Evolutionary conservation across 2,888 invertebrate species (phyloP), one percentile per base, ranked within the genome.

Genomic region (Ennomos fuscantarius): DNA sequence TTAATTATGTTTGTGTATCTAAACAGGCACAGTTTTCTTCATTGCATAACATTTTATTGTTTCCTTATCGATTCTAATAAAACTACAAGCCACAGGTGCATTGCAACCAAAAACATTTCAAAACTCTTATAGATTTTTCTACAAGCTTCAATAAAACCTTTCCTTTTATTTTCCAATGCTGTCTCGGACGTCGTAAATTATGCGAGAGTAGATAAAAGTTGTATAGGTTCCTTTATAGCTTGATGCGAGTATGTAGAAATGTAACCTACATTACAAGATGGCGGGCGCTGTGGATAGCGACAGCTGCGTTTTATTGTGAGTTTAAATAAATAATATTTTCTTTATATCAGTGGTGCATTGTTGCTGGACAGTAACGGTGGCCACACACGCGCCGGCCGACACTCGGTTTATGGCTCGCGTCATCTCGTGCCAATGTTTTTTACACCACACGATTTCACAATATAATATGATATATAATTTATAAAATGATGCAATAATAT

Each of bases 241-340:
- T 24, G 47, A 44, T 32, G 44, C 50, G 40, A 39, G 40, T 48
- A 47, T 52, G 52, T 51, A 57, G 45, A 49, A 53, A 64, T 62
- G 62, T 74, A 78, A 71, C 78, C 74, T 76, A 78, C 78, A 84
- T 86, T 76, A 84, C 79, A 83, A 82, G 72, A 59, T 59, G 58
- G 58, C 58, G 39, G 47, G 37, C 77, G 81, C 76, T 78, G 82
- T 79, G 81, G 77, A 83, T 84, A 87, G 84, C 79, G 82, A 79
- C 80, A 78, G 77, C 76, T 79, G 81, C 78, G 79, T 84, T 68
- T 86, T 86, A 88, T 89, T 82, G 80, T 78, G 81, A 86, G 85
- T 88, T 86, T 87, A 83, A 87, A 86, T 87, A 87, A 89, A 88
- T 90, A 91, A 90, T 91, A 89, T 91, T 91, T 91, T 89, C 89